A percentile compares a stretch with the other conserved stretches of the same genome.
Evolutionary conservation across 2,888 invertebrate genomes (phyloP).

Genomic region (Euclidia mi): DNA sequence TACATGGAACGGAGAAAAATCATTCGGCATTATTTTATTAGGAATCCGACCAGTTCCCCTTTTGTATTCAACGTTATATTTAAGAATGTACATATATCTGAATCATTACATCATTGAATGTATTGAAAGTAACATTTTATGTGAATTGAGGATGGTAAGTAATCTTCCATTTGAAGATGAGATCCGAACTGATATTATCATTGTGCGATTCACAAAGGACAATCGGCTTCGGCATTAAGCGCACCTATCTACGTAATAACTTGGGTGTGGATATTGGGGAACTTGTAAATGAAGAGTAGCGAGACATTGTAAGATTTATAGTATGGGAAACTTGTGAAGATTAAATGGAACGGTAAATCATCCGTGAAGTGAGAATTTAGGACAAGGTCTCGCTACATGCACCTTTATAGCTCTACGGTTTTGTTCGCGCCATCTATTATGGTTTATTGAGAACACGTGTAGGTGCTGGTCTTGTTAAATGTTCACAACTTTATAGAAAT

Average conservation of each 20-base stretch:
- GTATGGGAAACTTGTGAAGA: not conserved
- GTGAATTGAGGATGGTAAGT: conserved; percentile 63
- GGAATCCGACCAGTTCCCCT: conserved; percentile 22
- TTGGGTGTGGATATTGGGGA: conserved; percentile 5
- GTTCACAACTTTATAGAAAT: no score
- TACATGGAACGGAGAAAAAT: conserved; percentile 39
- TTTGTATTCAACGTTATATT: conserved; percentile 16
- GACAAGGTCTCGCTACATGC: not conserved
- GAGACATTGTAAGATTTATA: conserved; percentile 1
- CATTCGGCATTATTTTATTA: conserved; percentile 44
- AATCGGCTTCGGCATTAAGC: conserved; percentile 52
- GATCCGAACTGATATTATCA: no score
- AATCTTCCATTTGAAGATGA: conserved; percentile 74
- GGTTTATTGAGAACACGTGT: no score
- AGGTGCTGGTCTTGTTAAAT: no score
- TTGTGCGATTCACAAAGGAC: conserved; percentile 69
- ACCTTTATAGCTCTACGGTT: no score
- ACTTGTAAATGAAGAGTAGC: conserved; percentile 10
- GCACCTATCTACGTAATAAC: conserved; percentile 15
- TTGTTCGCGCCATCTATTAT: no score
- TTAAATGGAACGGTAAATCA: conserved; percentile 4
- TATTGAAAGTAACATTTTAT: conserved; percentile 67
- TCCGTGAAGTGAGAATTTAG: not conserved
- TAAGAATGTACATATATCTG: conserved; percentile 28
- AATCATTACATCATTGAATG: conserved; percentile 32